phyloP scores from a whole-genome alignment of 2,113 vertebrate genomes.

The Chloropsis hardwickii region DNA sequence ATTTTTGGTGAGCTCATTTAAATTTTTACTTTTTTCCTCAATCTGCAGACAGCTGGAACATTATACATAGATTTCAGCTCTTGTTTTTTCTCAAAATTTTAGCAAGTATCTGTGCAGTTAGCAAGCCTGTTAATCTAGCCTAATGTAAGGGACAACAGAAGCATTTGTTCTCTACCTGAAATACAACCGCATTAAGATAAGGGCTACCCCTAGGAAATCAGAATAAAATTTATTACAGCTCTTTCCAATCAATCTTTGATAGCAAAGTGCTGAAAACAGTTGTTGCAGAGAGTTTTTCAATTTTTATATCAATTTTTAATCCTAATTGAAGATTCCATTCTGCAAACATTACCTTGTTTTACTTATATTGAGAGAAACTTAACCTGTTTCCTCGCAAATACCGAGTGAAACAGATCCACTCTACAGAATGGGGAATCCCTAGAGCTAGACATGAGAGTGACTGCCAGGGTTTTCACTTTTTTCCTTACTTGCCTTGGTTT shows the following conservation, averaged over 20 bases:
- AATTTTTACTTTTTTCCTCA: conserved; percentile 48
- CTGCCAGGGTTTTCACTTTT: neutral
- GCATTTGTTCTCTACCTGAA: neutral
- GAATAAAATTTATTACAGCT: neutral
- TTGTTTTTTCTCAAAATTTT: conserved; percentile 43
- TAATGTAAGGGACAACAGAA: neutral
- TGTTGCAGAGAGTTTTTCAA: neutral
- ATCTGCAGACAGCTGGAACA: conserved; percentile 29
- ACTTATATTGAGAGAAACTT: neutral
- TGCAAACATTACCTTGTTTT: neutral
- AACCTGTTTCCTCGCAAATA: neutral
- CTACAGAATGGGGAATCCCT: neutral
- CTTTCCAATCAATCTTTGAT: neutral
- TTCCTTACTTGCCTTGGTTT: neutral
- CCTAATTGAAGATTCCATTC: neutral
- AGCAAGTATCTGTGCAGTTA: neutral
- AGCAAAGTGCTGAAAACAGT: neutral
- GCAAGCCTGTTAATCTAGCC: neutral
- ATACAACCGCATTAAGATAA: neutral
- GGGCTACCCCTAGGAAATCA: neutral
- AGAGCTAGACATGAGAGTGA: neutral
- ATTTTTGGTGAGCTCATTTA: conserved; percentile 60
- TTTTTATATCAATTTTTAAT: neutral
- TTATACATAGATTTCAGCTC: conserved; percentile 23
- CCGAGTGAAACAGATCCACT: neutral